Percentiles rank a stretch among this genome's conserved stretches.
These are phyloP conservation scores for Prosopocoilus inquinatus DNA, from an alignment of 2,888 invertebrate genomes.

Conservation along the genomic window DNA sequence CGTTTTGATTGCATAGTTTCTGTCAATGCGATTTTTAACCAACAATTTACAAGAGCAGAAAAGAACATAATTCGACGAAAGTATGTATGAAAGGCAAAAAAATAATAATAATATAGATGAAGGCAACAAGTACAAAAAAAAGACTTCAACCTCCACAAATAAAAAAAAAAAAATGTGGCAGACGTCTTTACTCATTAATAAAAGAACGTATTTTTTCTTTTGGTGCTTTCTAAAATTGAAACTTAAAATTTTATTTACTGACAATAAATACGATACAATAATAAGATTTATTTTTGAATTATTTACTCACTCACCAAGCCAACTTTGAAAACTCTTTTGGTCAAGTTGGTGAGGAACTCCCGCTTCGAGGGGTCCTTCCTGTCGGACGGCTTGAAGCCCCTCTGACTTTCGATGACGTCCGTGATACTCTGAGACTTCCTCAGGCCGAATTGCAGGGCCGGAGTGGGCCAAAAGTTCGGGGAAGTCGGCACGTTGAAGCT, in stretches of 20 bases:
- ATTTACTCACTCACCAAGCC: constrained; percentile 68
- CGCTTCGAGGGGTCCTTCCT: constrained; percentile 78
- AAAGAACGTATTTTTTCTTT: background rate
- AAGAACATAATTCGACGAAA: too few relatives aligned
- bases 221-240: background rate
- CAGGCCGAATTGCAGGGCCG: constrained; percentile 23
- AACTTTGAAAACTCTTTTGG: constrained; percentile 79
- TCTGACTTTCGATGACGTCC: constrained; percentile 65
- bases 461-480: constrained; percentile 31
- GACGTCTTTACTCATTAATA: constrained; percentile 1
- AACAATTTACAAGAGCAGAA: too few relatives aligned
- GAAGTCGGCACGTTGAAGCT: constrained; percentile 31
- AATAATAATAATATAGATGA: too few relatives aligned
- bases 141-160: too few relatives aligned
- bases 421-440: constrained; percentile 41
- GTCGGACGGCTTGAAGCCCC: constrained; percentile 85
- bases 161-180: too few relatives aligned
- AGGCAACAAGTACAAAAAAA: too few relatives aligned
- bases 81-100: too few relatives aligned
- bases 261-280: too few relatives aligned
- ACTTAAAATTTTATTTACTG: too few relatives aligned
- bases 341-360: constrained; percentile 76
- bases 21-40: too few relatives aligned
- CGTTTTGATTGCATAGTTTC: too few relatives aligned
- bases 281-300: background rate